Conservation (phyloP, 2,113 vertebrate species). For the Tachysurus fulvidraco region DNA sequence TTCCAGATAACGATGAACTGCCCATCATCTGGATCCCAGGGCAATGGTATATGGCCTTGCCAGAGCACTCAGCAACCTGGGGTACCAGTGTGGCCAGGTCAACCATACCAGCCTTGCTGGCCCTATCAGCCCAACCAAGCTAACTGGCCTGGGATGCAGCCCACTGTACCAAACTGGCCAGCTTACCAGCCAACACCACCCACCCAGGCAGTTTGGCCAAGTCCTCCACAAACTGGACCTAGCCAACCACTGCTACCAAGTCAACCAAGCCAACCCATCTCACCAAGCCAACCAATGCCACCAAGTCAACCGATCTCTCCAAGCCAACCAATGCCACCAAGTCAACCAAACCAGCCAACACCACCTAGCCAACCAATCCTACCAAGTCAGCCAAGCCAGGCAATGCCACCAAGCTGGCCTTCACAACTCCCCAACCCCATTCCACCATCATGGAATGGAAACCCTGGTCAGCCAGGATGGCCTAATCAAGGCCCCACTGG, state of each 20-base stretch:
- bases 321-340: constrained; percentile 7
- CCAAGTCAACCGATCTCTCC: constrained; percentile 19
- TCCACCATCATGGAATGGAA: constrained; percentile 64
- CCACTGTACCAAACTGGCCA: constrained; percentile 31
- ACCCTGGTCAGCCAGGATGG: constrained; percentile 76
- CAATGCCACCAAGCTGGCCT: constrained; percentile 39
- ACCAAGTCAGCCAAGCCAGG: constrained; percentile 14
- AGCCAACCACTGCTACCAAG: constrained; percentile 50
- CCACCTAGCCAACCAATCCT: constrained; percentile 37
- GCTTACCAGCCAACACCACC: constrained; percentile 56
- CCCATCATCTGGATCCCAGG: constrained; percentile 66
- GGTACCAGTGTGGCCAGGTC: constrained; percentile 62
- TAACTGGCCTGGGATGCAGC: constrained; percentile 65
- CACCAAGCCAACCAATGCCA: not conserved
- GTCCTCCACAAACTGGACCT: constrained; percentile 53
- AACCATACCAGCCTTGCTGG: constrained; percentile 60
- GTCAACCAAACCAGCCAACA: constrained; percentile 8
- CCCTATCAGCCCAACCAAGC: constrained; percentile 48
- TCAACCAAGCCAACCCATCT: not conserved
- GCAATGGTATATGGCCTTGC: constrained; percentile 62
- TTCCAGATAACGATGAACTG: constrained; percentile 56
- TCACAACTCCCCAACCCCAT: constrained; percentile 30
- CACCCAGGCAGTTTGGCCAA: constrained; percentile 60
- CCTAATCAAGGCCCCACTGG: constrained; percentile 66
- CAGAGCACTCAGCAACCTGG: constrained; percentile 40